A percentile compares a stretch with the other conserved stretches of the same genome.
These are phyloP conservation scores for Rhodinocichla rosea DNA, from an alignment of 2,113 vertebrate genomes.

Conservation along the genomic window DNA sequence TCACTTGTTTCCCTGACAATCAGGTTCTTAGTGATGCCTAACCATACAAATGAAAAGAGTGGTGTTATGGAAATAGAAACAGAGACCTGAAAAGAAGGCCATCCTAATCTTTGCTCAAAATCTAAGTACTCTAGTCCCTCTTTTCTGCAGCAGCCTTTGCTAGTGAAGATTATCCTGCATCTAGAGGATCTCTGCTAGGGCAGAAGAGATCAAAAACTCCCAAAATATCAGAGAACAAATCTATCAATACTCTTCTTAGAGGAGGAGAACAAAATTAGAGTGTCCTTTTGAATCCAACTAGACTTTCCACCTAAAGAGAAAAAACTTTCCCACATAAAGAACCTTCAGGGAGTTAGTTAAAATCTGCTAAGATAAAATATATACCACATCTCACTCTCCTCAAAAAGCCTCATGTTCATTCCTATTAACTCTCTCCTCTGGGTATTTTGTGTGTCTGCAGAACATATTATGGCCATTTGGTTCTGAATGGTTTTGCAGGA, in stretches of 20 bases:
- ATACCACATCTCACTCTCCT: conserved; percentile 40
- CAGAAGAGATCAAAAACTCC: neutral
- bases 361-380: conserved; percentile 67
- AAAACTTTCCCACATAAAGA: conserved; percentile 45
- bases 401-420: conserved; percentile 64
- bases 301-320: conserved; percentile 55
- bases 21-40: neutral
- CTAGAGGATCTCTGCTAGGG: neutral
- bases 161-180: neutral
- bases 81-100: neutral
- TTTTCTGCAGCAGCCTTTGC: neutral
- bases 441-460: conserved; percentile 66
- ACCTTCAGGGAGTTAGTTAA: conserved; percentile 52
- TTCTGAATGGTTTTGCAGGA: conserved; percentile 55
- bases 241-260: neutral
- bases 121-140: neutral
- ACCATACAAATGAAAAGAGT: neutral
- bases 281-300: conserved; percentile 40
- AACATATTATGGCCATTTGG: conserved; percentile 66
- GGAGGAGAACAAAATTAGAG: neutral
- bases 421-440: conserved; percentile 66
- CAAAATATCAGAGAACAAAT: neutral
- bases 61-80: neutral
- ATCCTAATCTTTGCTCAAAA: neutral
- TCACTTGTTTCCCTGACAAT: neutral